A percentile compares a stretch with the other conserved stretches of the same genome.
Evolutionary conservation across 2,888 invertebrate species (phyloP).

Genomic region (Rotaria macrura): DNA sequence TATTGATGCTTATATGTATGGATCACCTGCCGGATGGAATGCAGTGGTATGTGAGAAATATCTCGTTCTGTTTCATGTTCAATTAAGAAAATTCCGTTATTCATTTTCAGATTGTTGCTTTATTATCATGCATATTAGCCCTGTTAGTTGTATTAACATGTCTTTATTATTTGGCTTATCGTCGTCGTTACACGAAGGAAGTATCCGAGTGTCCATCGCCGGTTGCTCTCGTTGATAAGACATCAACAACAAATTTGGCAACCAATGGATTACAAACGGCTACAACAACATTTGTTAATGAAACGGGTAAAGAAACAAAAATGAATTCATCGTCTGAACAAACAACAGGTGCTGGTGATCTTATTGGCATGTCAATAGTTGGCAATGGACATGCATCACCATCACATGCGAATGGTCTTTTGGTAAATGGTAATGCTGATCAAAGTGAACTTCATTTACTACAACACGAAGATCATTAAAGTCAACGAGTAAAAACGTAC

Average conservation of each 20-base stretch:
- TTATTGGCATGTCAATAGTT: not conserved
- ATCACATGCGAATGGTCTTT: not conserved
- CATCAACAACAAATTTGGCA: not conserved
- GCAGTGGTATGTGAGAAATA: not conserved
- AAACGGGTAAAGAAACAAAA: not conserved
- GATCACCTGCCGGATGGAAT: not conserved
- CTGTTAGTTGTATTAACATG: not conserved
- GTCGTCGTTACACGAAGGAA: not conserved
- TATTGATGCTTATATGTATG: not conserved
- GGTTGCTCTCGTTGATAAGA: not conserved
- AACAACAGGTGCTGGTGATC: not conserved
- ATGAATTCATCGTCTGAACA: not conserved
- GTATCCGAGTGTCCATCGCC: not conserved
- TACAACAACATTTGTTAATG: not conserved
- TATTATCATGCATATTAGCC: not conserved
- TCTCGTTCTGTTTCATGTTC: no score
- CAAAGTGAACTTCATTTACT: conserved; percentile 3
- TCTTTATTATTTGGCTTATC: not conserved
- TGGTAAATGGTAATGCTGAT: not conserved
- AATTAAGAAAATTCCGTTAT: no score
- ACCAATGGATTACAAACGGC: not conserved
- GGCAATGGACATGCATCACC: not conserved
- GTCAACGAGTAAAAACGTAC: not conserved
- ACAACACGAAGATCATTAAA: not conserved
- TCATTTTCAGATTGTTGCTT: not conserved